phyloP scores from a whole-genome alignment of 2,888 invertebrate genomes.

The Tenthredo notha region DNA sequence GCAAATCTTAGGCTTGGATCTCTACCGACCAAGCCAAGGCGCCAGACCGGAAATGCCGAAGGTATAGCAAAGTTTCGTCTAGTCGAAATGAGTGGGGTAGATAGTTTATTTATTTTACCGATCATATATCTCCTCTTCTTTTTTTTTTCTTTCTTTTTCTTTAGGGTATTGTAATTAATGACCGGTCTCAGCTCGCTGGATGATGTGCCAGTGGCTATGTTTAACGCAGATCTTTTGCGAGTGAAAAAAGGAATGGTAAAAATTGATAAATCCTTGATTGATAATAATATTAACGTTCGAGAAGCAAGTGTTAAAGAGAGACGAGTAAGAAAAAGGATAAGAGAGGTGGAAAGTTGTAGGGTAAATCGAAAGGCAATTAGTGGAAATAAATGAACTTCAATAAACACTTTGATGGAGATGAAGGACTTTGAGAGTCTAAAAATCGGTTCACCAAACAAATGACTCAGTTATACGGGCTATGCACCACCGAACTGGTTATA shows the following conservation, averaged over 20 bases:
- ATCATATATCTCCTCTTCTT: conserved; percentile 14
- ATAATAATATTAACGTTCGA: conserved; percentile 6
- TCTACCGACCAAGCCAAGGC: neutral
- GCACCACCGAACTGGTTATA: conserved; percentile 29
- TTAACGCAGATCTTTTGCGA: neutral
- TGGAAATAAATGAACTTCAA: conserved; percentile 58
- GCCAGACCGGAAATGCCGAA: conserved; percentile 56
- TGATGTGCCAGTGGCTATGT: conserved; percentile 64
- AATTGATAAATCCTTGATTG: conserved; percentile 25
- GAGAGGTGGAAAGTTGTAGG: neutral
- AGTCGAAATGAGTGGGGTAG: conserved; percentile 17
- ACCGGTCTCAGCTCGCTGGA: conserved; percentile 57
- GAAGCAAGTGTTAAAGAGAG: conserved; percentile 27
- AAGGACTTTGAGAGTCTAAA: conserved; percentile 57
- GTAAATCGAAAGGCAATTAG: conserved; percentile 41
- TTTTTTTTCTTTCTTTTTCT: neutral
- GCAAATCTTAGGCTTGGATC: conserved; percentile 20
- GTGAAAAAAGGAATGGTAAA: conserved; percentile 27
- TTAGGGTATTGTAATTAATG: conserved; percentile 68
- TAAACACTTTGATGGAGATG: conserved; percentile 50
- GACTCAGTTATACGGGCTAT: conserved; percentile 66
- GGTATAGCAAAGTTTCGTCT: conserved; percentile 39
- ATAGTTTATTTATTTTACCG: conserved; percentile 30
- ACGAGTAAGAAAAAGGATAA: neutral
- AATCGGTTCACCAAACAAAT: conserved; percentile 72